Base-by-base conservation (phyloP, 2,888 invertebrate genomes). In the Brenthis hecate region DNA sequence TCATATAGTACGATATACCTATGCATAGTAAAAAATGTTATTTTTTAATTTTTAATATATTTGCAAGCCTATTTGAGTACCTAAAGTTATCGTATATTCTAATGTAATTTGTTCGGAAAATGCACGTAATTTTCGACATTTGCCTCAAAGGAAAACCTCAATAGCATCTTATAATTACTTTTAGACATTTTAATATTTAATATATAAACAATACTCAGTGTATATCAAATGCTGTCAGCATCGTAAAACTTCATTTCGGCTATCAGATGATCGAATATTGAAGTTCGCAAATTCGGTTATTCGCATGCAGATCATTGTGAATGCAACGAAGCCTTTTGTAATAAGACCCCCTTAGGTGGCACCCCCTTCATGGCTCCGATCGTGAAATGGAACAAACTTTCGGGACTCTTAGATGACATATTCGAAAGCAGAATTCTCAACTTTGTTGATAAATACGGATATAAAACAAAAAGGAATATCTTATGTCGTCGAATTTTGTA, bases 211-310 rank as follows among this genome's bases (percentile, higher is more conserved):
- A 58, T 47, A 28, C 23, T 58, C 23, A 23, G 32, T 23, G 13
- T 36, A 19, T 43, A 48, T 56, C n/a, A 43, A 56, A 53, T 56
- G 19, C 56, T 56, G 48, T 48, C 47, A 54, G 53, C 51, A 16
- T 60, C 19, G 47, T 47, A 60, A 48, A 69, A 72, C 70, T 69
- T 70, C 65, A 69, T 74, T 68, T 69, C 66, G 58, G 57, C 63
- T 67, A 72, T 70, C 68, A 67, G 64, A 65, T 51, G 58, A 72
- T 72, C 71, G 76, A 85, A 84, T 82, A 84, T 84, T 81, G 79
- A 81, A 82, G 86, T 85, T 84, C 73, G 81, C 80, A 88, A 90
- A 89, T 89, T 84, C 77, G 85, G 81, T 72, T 78, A 91, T 91
- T 91, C 85, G 87, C 84, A 91, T 91, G 90, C 90, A 85, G 85